phyloP scores from a whole-genome alignment of 1,140 invertebrate genomes.

The Drosophila busckii region DNA sequence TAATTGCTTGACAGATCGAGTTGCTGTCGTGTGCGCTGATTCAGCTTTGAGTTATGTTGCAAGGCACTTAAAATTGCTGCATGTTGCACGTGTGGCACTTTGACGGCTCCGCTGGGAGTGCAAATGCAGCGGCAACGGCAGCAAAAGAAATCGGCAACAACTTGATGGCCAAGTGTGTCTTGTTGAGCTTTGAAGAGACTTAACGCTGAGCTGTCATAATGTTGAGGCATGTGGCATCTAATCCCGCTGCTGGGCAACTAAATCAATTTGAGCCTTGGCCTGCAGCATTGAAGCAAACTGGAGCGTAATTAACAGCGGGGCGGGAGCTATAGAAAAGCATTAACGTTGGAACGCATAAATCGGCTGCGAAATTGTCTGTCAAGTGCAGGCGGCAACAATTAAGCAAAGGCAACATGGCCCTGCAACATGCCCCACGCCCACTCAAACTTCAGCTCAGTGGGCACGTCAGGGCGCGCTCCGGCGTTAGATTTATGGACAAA shows the following conservation, averaged over 20 bases:
- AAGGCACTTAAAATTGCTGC: slow-evolving; percentile 12
- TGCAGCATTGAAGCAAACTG: slow-evolving; percentile 24
- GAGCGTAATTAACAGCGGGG: slow-evolving; percentile 32
- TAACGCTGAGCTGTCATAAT: neutral
- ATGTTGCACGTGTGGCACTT: neutral
- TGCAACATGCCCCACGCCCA: neutral
- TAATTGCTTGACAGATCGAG: slow-evolving; percentile 57
- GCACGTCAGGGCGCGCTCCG: slow-evolving; percentile 27
- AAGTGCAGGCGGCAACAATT: slow-evolving; percentile 62
- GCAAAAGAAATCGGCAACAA: neutral
- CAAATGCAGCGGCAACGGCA: slow-evolving; percentile 8
- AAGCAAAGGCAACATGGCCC: slow-evolving; percentile 21
- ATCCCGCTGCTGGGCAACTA: neutral
- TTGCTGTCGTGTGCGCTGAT: slow-evolving; percentile 15
- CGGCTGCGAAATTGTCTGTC: slow-evolving; percentile 58
- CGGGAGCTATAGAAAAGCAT: neutral
- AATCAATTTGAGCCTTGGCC: neutral
- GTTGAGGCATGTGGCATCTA: slow-evolving; percentile 1
- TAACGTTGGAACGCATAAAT: slow-evolving; percentile 40
- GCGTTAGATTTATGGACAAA: slow-evolving; percentile 55
- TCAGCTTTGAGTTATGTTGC: neutral
- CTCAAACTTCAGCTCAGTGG: slow-evolving; percentile 41
- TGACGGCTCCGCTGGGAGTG: slow-evolving; percentile 1
- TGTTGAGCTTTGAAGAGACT: neutral
- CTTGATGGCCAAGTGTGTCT: neutral